phyloP scores from a whole-genome alignment of 2,113 vertebrate genomes.

The Daboia siamensis region DNA sequence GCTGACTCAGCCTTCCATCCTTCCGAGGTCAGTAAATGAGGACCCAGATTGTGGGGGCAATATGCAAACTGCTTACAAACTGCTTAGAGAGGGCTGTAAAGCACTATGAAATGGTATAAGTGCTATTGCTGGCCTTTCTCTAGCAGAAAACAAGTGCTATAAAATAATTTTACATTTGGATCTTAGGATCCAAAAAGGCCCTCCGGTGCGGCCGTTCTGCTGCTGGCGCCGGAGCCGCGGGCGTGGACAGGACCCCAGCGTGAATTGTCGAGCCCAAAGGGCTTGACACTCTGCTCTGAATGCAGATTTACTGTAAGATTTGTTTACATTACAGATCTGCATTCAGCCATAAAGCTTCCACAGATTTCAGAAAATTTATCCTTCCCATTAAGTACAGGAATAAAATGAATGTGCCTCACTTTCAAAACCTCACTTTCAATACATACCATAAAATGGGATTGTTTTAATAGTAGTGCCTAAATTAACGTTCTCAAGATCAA shows the following conservation, averaged over 20 bases:
- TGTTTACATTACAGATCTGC: background rate
- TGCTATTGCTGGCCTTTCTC: background rate
- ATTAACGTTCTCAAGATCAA: background rate
- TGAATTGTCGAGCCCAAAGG: no score
- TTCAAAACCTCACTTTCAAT: background rate
- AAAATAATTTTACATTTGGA: background rate
- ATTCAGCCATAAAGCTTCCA: background rate
- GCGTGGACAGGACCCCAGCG: no score
- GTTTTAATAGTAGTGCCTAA: background rate
- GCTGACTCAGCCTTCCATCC: background rate
- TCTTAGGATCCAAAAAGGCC: background rate
- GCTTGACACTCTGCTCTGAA: background rate
- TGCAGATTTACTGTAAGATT: background rate
- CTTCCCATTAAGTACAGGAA: background rate
- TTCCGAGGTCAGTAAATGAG: background rate
- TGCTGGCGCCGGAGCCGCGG: no score
- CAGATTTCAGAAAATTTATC: background rate
- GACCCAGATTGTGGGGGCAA: background rate
- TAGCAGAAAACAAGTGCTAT: background rate
- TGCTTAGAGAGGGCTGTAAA: background rate
- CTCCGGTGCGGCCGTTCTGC: no score
- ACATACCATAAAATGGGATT: fast-evolving
- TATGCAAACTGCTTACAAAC: background rate
- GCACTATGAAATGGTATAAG: background rate
- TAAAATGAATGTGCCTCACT: background rate